Evolutionary conservation across 2,797 vertebrate genomes (phyloP), one percentile per base, ranked within the genome.

Genomic region (Sylvia borin): DNA sequence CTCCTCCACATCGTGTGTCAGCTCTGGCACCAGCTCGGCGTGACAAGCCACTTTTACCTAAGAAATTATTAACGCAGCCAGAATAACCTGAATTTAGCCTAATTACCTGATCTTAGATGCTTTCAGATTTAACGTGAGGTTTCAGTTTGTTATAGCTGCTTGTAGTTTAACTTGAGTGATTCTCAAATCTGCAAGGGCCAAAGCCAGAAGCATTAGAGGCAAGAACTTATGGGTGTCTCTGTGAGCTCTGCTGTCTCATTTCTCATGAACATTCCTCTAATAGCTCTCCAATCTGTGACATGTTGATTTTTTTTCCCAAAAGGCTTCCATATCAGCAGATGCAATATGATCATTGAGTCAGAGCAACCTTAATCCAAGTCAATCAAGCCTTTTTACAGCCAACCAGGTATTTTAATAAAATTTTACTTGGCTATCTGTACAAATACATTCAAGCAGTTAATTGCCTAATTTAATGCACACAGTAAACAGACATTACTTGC

Each of bases 401-500:
- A 82, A 25, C 4, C 32, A 82, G 71, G 64, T 84, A 95, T 78
- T 81, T 36, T 7, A 77, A 86, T 82, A 62, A 70, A 88, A 87
- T 57, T 90, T 86, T 55, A 73, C 85, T 72, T 58, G 29, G 27
- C 25, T 94, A 79, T 88, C 76, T 84, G 43, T 75, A 81, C 43
- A 80, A 91, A 79, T 67, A 83, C 16, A 53, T 88, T 84, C 66
- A 79, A 86, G 76, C 6, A 50, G 60, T 67, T 96, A 94, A 95
- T 93, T 92, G 88, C 54, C 57, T 90, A 54, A 93, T 93, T 95
- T 85, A 95, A 91, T 75, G 45, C 84, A 92, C 5, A 7, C 2
- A 76, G 70, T 93, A 95, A 96, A 94, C 74, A 88, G 88, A 67
- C 64, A 79, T 90, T 86, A 86, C 71, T 92, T 0, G 16, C 53